Conservation (phyloP, 2,113 vertebrate species). For the Propithecus coquereli region DNA sequence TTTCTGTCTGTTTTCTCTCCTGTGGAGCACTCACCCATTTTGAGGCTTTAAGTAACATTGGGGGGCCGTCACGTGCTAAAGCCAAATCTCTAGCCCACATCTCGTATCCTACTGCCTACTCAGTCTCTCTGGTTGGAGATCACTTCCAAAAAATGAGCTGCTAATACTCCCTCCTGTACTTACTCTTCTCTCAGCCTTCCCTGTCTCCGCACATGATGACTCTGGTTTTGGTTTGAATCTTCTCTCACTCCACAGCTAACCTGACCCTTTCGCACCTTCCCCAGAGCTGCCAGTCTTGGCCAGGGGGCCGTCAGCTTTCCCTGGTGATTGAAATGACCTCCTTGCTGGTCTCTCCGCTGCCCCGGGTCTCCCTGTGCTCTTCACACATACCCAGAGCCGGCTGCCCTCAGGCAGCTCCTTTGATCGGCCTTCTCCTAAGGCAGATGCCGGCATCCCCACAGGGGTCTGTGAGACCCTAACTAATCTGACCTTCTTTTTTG, state of each 20-base stretch:
- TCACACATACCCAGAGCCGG: neutral
- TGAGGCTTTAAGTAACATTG: neutral
- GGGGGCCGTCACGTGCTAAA: too few species aligned
- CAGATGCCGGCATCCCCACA: neutral
- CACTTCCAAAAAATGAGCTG: neutral
- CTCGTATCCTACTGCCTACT: neutral
- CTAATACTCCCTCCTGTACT: neutral
- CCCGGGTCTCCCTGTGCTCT: fast-evolving
- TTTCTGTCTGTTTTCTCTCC: neutral
- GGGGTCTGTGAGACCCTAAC: neutral
- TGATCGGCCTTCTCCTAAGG: neutral
- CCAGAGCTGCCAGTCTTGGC: neutral
- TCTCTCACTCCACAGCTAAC: neutral
- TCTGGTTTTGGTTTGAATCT: neutral
- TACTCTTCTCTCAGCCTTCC: neutral
- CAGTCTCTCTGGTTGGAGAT: neutral
- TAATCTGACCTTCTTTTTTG: neutral
- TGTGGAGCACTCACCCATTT: neutral
- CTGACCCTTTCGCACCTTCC: neutral
- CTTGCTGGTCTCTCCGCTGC: neutral
- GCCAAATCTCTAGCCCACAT: too few species aligned
- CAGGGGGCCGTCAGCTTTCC: too few species aligned
- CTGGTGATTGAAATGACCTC: neutral
- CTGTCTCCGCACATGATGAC: neutral
- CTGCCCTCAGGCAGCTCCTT: neutral